These are phyloP conservation scores for Adrianichthys oophorus DNA, from an alignment of 2,797 vertebrate genomes.

Conservation along the genomic window DNA sequence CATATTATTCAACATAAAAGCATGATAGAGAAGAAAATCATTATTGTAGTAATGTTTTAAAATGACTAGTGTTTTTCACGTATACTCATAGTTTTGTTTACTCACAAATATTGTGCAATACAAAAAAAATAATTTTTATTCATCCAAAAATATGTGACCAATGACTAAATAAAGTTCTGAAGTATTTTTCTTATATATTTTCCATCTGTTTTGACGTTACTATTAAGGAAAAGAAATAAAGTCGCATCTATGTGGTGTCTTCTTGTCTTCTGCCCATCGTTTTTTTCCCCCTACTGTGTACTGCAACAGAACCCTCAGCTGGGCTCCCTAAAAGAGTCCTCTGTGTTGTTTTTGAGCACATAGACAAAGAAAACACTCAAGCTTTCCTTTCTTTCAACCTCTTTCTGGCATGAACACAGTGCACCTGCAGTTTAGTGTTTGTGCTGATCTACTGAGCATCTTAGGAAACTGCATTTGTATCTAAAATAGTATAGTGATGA, in stretches of 20 bases:
- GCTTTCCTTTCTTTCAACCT: constrained; percentile 45
- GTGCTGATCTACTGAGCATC: constrained; percentile 30
- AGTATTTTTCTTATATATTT: no score
- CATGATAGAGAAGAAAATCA: no score
- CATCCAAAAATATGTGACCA: no score
- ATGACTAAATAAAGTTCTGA: no score
- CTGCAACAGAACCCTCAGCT: constrained; percentile 30
- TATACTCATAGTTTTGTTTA: no score
- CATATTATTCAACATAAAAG: no score
- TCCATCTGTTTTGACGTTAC: constrained; percentile 12
- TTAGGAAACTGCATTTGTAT: constrained; percentile 48
- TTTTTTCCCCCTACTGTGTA: constrained; percentile 30
- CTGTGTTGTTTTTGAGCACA: constrained; percentile 50
- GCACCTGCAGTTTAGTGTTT: constrained; percentile 69
- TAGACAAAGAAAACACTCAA: constrained; percentile 54
- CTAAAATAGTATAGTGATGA: constrained; percentile 62
- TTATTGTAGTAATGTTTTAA: no score
- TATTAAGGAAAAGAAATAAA: background rate
- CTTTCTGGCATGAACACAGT: constrained; percentile 59
- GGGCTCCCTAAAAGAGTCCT: constrained; percentile 54
- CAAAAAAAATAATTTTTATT: no score
- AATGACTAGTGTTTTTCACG: no score
- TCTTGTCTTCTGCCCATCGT: constrained; percentile 29
- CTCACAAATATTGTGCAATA: no score
- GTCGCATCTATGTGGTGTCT: constrained; percentile 14